phyloP scores from a whole-genome alignment of 2,888 invertebrate species.

The Amphimallon solstitiale region DNA sequence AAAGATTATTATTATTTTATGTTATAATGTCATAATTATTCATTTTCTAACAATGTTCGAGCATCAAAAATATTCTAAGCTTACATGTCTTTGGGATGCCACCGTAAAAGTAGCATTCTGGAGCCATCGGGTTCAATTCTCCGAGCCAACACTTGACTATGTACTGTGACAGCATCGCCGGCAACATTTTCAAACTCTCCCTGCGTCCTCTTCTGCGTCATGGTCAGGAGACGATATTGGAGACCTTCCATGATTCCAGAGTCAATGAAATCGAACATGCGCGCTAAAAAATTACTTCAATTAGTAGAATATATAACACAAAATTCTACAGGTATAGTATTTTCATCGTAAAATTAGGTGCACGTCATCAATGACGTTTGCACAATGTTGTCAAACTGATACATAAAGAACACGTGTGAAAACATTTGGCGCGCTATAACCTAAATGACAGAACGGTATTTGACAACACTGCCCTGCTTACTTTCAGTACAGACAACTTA shows the following conservation, averaged over 20 bases:
- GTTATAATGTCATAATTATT: neutral
- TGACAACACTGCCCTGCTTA: no score
- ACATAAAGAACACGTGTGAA: no score
- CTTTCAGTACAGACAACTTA: no score
- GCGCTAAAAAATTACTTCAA: conserved; percentile 69
- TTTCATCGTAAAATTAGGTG: no score
- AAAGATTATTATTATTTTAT: no score
- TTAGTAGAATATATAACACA: neutral
- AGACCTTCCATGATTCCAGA: conserved; percentile 92
- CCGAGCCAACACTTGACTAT: conserved; percentile 75
- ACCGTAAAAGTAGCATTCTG: conserved; percentile 79
- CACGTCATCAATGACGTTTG: no score
- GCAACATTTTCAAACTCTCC: conserved; percentile 70
- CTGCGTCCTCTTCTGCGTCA: conserved; percentile 70
- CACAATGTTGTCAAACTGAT: no score
- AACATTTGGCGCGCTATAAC: no score
- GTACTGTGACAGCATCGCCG: conserved; percentile 76
- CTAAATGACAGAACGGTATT: no score
- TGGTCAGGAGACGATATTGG: conserved; percentile 78
- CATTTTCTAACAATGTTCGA: neutral
- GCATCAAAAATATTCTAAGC: conserved; percentile 59
- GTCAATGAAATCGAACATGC: conserved; percentile 95
- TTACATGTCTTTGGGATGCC: conserved; percentile 89
- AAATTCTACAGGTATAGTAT: neutral
- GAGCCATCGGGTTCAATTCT: conserved; percentile 73